Percentiles rank a stretch among this genome's conserved stretches.
Evolutionary conservation across 2,888 invertebrate species (phyloP).

Genomic region (Plebejus anna): DNA sequence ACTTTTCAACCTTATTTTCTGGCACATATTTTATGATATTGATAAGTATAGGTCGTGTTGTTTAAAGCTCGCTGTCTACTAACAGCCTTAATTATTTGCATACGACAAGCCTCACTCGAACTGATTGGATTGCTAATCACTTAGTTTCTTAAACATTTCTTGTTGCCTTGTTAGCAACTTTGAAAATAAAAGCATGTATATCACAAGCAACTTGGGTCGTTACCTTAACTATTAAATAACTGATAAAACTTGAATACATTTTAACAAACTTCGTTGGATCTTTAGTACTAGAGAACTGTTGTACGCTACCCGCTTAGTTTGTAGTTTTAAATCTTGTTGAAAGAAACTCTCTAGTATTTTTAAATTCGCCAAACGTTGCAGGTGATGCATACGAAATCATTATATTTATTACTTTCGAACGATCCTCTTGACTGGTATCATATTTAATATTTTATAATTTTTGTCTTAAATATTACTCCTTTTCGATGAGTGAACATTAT

Average conservation of each 20-base stretch:
- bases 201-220: slow-evolving; percentile 23
- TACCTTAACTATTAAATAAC: slow-evolving; percentile 24
- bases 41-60: neutral
- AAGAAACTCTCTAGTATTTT: slow-evolving; percentile 14
- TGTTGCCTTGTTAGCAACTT: slow-evolving; percentile 12
- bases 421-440: neutral
- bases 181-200: slow-evolving; percentile 22
- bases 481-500: too few relatives aligned
- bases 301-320: slow-evolving; percentile 10
- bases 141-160: slow-evolving; percentile 19
- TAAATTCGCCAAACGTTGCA: neutral
- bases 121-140: slow-evolving; percentile 10
- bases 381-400: slow-evolving; percentile 14
- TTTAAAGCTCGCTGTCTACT: neutral
- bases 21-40: neutral
- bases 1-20: neutral
- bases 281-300: slow-evolving; percentile 7
- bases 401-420: slow-evolving; percentile 1
- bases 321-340: slow-evolving; percentile 19
- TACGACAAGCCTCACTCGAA: neutral
- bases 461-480: too few relatives aligned
- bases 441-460: neutral
- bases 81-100: slow-evolving; percentile 1
- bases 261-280: slow-evolving; percentile 5
- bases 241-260: slow-evolving; percentile 14